Evolutionary conservation across 2,888 invertebrate species (phyloP), one percentile per base, ranked within the genome.

Genomic region (Papilio gigon): DNA sequence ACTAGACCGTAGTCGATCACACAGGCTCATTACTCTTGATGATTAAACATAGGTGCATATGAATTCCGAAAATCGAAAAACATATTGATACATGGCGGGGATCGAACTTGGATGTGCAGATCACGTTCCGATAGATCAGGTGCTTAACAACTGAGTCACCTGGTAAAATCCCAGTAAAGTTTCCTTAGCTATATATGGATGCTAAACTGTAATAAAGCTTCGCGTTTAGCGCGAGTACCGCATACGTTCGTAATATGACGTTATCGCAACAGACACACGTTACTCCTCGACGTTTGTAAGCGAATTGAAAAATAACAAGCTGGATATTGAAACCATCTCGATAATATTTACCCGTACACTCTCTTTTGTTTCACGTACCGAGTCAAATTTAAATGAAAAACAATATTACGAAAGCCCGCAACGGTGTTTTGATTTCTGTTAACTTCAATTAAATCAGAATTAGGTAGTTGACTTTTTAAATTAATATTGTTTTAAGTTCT

Each of bases 301-400:
- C 44, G 62, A 70, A 70, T 65, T 65, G 65, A 70, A 70, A 65
- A 70, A 70, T 70, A 70, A 70, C 69, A 70, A 35, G 35, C 14
- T 35, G n/a, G 14, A 25, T 65, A 53, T 56, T 62, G 58, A 60
- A 68, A 59, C 37, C 22, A 14, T 33, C 61, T 27, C 33, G 56
- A 58, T 44, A 53, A 62, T 47, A 50, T 42, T 42, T 56, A 12
- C 30, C 40, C 53, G 17, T 47, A 44, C 33, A 40, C 37, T 61
- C 27, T 33, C 27, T 42, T 50, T 65, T 65, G 60, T 68, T 59
- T 59, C 17, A 67, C 20, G 42, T n/a, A 62, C 20, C 25, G 37
- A 30, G 35, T 37, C 37, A 20, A 65, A 60, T 60, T 56, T 17
- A 56, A 56, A 56, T 56, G n/a, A 17, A 56, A 56, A 30, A 56